Percentiles rank a stretch among this genome's conserved stretches.
Evolutionary conservation across 1,140 invertebrate species (phyloP).

Genomic region (Hesperophylax magnus): DNA sequence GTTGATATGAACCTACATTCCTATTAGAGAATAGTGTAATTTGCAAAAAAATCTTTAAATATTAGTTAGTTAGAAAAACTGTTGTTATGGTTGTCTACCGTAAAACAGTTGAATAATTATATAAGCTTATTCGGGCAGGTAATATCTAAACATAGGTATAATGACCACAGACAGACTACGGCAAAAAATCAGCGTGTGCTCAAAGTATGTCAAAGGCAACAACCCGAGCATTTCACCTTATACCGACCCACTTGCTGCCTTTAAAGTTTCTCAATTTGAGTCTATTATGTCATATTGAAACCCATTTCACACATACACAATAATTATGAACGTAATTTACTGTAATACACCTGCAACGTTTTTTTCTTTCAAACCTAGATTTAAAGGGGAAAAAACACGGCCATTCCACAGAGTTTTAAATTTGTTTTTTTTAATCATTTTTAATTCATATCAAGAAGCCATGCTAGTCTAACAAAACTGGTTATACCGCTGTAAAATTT

Average conservation of each 20-base stretch:
- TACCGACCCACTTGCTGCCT: not conserved
- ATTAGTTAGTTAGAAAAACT: not conserved
- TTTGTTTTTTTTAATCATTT: too few relatives aligned
- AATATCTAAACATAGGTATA: not conserved
- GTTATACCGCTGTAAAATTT: too few relatives aligned
- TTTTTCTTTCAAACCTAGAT: not conserved
- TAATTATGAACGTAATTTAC: not conserved
- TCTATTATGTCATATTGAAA: conserved; percentile 29
- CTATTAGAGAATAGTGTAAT: not conserved
- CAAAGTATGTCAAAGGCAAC: conserved; percentile 33
- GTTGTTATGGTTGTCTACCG: not conserved
- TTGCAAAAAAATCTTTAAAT: not conserved
- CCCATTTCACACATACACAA: conserved; percentile 10
- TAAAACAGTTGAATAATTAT: too few relatives aligned
- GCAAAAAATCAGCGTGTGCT: conserved; percentile 3
- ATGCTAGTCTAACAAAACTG: too few relatives aligned
- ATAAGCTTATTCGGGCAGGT: too few relatives aligned
- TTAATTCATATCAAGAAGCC: too few relatives aligned
- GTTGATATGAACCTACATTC: too few relatives aligned
- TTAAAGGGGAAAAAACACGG: too few relatives aligned
- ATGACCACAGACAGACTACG: not conserved
- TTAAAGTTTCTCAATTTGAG: not conserved
- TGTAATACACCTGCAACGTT: not conserved
- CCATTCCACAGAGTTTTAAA: too few relatives aligned
- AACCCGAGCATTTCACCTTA: conserved; percentile 5